Base-by-base conservation (phyloP, 2,797 vertebrate genomes). In the Manis crassicaudata region DNA sequence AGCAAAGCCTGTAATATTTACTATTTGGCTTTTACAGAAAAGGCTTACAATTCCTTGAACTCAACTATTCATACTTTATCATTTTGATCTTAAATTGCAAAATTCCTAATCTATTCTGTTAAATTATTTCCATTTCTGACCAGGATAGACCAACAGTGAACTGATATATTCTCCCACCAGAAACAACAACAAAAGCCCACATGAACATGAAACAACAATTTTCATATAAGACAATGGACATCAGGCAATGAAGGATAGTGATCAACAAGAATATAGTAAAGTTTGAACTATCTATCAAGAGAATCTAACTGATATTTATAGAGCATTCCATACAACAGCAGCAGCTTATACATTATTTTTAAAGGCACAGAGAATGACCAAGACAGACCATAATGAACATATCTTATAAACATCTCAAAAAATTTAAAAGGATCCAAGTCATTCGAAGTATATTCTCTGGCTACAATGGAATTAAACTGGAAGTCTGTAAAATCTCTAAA, bases 391-490 rank as follows among this genome's bases (percentile, higher is more conserved):
- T 32, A 17, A 50, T 54, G n/a, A 76, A 54, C 43, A 76, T 76
- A 76, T 52, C 46, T 54, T 10, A 43, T 35, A 21, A 32, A 58
- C 32, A 72, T 58, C 27, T 87, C 56, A 58, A 27, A 77, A 32
- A 62, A 84, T 65, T 82, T 76, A 72, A 92, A 89, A 89, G 80
- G 29, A 82, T 79, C 80, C 23, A 50, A 43, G 67, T 75, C 62
- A 94, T 11, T 46, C n/a, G 75, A 75, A 1, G 16, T 72, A 82
- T 83, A 11, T 40, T 93, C 16, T 88, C 25, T 83, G 40, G 35
- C 40, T 52, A 92, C 23, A 67, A 32, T 76, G n/a, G 46, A 92
- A 88, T 95, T 86, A 82, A 76, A 90, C 5, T n/a, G 56, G 54
- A 81, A 60, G 86, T 92, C 10, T 52, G 62, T 17, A 86, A 84